Evolutionary conservation across 2,113 vertebrate genomes (phyloP).

Genomic region (Anseranas semipalmata): DNA sequence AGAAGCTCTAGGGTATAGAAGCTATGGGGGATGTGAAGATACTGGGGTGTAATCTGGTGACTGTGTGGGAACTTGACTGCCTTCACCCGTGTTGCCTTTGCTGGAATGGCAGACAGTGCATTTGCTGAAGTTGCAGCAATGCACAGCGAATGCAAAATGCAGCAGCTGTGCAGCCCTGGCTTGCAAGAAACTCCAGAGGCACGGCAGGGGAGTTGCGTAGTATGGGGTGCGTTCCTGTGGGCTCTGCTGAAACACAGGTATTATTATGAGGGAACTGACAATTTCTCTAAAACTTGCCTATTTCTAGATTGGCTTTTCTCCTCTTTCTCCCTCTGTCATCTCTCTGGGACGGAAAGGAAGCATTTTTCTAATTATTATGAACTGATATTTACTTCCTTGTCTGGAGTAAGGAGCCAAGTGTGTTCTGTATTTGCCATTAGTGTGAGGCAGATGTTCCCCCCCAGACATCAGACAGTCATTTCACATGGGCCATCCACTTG

Average conservation of each 20-base stretch:
- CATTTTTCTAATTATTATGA: background rate
- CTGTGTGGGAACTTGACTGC: background rate
- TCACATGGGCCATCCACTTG: background rate
- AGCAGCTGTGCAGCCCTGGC: background rate
- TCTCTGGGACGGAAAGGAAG: background rate
- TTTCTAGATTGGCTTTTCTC: background rate
- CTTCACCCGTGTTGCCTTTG: rapidly evolving
- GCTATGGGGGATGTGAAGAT: background rate
- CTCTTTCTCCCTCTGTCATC: rapidly evolving
- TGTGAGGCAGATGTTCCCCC: rapidly evolving
- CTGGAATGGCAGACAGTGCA: rapidly evolving
- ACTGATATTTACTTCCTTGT: background rate
- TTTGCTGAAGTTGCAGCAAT: background rate
- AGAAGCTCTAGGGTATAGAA: background rate
- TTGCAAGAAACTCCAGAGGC: background rate
- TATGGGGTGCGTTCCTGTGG: background rate
- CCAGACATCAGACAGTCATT: background rate
- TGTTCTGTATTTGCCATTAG: background rate
- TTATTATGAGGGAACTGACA: background rate
- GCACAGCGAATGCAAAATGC: rapidly evolving
- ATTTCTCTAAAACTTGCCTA: background rate
- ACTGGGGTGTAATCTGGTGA: background rate
- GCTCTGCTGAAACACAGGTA: background rate
- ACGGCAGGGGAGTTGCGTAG: background rate
- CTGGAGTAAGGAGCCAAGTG: background rate